Evolutionary conservation across 2,797 vertebrate genomes (phyloP).

Genomic region (Gymnodraco acuticeps): DNA sequence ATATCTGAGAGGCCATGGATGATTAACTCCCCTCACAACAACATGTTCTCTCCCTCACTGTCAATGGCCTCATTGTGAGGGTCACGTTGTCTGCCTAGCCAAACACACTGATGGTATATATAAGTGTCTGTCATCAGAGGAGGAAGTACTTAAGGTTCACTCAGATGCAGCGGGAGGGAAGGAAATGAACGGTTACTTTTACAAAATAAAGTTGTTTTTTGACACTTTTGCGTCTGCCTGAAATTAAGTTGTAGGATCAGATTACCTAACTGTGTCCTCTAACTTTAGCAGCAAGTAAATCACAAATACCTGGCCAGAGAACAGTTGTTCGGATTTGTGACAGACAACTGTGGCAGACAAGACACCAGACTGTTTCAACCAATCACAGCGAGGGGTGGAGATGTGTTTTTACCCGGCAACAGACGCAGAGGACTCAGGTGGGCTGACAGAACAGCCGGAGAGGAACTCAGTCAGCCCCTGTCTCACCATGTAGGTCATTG

Average conservation of each 20-base stretch:
- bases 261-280: constrained; percentile 43
- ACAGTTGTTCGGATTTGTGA: constrained; percentile 63
- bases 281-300: constrained; percentile 58
- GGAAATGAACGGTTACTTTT: not conserved
- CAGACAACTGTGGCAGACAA: constrained; percentile 61
- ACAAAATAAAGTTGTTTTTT: constrained; percentile 1
- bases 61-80: constrained; percentile 12
- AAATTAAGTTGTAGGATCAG: constrained; percentile 26
- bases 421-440: constrained; percentile 73
- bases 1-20: constrained; percentile 14
- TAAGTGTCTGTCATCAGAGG: constrained; percentile 8
- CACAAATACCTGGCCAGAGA: constrained; percentile 63
- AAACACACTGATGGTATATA: not conserved
- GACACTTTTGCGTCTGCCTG: not conserved
- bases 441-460: constrained; percentile 50
- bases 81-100: constrained; percentile 13
- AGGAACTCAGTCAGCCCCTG: constrained; percentile 44
- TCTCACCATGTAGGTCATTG: constrained; percentile 47
- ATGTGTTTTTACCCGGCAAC: constrained; percentile 82
- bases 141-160: constrained; percentile 5
- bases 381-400: constrained; percentile 82
- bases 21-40: constrained; percentile 25
- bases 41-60: not conserved
- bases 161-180: not conserved
- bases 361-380: constrained; percentile 57